These are phyloP conservation scores for Mustela lutreola DNA, from an alignment of 2,113 vertebrate species.

Conservation along the genomic window DNA sequence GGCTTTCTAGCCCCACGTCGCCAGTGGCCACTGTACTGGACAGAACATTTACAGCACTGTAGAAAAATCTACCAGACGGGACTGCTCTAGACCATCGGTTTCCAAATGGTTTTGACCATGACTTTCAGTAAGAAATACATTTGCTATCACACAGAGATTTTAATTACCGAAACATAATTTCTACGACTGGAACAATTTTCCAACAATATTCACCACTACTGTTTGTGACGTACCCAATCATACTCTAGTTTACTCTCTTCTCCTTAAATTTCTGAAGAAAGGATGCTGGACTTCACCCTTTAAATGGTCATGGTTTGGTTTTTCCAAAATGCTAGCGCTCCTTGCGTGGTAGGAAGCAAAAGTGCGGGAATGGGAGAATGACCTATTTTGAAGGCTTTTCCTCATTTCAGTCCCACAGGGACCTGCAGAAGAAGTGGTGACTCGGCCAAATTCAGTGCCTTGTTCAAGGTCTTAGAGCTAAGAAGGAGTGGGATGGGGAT, in stretches of 20 bases:
- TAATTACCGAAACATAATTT: neutral
- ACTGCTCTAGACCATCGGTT: neutral
- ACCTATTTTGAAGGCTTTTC: neutral
- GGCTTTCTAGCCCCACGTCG: accelerated
- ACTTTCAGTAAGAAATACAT: neutral
- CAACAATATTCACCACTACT: neutral
- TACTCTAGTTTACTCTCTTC: neutral
- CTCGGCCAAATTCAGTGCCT: neutral
- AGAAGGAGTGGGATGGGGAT: neutral
- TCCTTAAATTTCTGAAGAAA: neutral
- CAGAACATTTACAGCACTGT: neutral
- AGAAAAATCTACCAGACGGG: neutral
- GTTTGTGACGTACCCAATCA: too few species aligned
- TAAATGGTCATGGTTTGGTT: neutral
- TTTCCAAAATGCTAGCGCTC: neutral
- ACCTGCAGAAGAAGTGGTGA: neutral
- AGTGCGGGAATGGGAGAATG: neutral
- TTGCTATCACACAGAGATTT: neutral
- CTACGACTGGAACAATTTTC: neutral
- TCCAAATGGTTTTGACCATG: neutral
- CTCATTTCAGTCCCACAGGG: too few species aligned
- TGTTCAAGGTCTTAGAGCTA: neutral
- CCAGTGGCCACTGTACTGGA: neutral
- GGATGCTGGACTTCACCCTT: neutral
- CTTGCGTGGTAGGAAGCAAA: neutral